A percentile compares a stretch with the other conserved stretches of the same genome.
These are phyloP conservation scores for Morelia viridis DNA, from an alignment of 2,797 vertebrate genomes.

Conservation along the genomic window DNA sequence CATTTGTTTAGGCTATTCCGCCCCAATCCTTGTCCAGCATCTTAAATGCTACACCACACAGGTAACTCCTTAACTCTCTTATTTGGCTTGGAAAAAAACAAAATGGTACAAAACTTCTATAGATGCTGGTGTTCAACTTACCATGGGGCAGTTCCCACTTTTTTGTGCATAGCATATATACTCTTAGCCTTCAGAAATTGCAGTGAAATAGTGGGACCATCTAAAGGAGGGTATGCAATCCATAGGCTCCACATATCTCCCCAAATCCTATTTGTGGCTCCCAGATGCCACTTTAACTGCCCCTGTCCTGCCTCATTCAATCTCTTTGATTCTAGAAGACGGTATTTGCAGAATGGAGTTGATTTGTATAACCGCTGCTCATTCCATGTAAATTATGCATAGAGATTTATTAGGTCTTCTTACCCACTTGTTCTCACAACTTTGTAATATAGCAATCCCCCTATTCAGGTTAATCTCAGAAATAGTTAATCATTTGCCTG, in stretches of 20 bases:
- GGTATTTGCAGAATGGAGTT: neutral
- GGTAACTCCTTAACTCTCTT: neutral
- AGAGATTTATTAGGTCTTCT: neutral
- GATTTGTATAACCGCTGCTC: neutral
- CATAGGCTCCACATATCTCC: neutral
- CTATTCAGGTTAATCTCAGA: neutral
- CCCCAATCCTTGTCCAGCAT: neutral
- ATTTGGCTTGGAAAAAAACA: neutral
- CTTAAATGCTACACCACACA: neutral
- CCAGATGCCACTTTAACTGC: neutral
- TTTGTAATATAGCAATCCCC: neutral
- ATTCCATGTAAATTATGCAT: neutral
- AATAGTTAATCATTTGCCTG: neutral
- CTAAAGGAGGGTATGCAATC: neutral
- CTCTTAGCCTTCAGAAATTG: too few relatives aligned
- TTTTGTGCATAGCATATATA: neutral
- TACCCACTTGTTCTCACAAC: neutral
- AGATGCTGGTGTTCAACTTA: neutral
- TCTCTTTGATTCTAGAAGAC: neutral
- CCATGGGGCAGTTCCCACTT: neutral
- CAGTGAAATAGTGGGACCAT: neutral
- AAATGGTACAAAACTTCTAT: neutral
- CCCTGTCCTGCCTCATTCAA: neutral
- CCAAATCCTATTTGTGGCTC: neutral
- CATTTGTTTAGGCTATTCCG: too few relatives aligned